Evolutionary conservation across 2,113 vertebrate species (phyloP), one percentile per base, ranked within the genome.

Genomic region (Junco hyemalis): DNA sequence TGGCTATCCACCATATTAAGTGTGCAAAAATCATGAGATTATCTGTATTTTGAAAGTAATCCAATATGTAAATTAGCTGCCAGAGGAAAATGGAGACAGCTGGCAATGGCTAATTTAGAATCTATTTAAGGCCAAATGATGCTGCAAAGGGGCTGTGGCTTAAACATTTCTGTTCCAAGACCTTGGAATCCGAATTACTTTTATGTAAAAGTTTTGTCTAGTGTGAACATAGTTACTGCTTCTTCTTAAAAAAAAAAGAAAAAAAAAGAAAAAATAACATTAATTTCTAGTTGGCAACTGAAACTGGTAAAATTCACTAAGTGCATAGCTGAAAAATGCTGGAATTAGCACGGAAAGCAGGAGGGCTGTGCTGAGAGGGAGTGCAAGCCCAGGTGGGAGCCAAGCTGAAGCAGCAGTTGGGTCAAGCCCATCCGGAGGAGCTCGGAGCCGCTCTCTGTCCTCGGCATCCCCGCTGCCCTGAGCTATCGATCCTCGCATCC

Each of bases 401-500:
- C 2, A 1, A 20, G 44, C 28, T 8, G 42, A 17, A 2, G 70
- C 53, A 16, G 81, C 65, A 4, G 6, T 0, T 4, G 13, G n/a
- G 28, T 7, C n/a, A 7, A 54, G 5, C 20, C 38, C 50, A 9
- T 2, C 13, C 42, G 5, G 38, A 2, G 4, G 2, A 31, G 56
- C 42, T 8, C 61, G 9, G 47, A 23, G 1, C 36, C 15, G 2
- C 2, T 11, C 12, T 2, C 54, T 1, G 0, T 9, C 20, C 57
- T 5, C 0, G 64, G 36, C 15, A 40, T 25, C 47, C 0, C 3
- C 42, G 2, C 12, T 5, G 0, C 2, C 59, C 51, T 3, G 31
- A 31, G 31, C 7, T 16, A 33, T 13, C 8, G 59, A 44, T 28
- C 77, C 68, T 28, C 36, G 3, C 12, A 20, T 4, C 48, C 2